Evolutionary conservation across 2,888 invertebrate genomes (phyloP).

Genomic region (Sympetrum striolatum): DNA sequence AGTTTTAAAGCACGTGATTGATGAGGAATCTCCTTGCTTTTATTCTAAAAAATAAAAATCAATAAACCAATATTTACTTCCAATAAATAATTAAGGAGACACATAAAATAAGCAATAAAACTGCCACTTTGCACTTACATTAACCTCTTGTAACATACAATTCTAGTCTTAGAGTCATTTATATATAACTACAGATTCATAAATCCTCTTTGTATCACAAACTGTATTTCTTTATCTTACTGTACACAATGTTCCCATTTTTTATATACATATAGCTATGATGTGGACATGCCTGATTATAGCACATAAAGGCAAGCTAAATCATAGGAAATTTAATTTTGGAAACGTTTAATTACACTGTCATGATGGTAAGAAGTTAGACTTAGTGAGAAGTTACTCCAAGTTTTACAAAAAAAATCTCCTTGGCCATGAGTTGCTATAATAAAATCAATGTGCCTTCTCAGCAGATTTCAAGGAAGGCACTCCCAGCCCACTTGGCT

Average conservation of each 20-base stretch:
- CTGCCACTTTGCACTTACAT: background rate
- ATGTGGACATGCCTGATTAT: background rate
- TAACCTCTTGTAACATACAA: background rate
- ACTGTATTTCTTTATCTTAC: background rate
- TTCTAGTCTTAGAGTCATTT: background rate
- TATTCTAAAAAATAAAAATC: too few species aligned
- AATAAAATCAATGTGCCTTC: too few species aligned
- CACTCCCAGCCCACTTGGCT: too few species aligned
- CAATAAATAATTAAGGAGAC: background rate
- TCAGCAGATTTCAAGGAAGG: too few species aligned
- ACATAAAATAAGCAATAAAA: background rate
- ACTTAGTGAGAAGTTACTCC: background rate
- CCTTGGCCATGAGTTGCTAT: too few species aligned
- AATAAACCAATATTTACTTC: too few species aligned
- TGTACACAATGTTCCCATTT: background rate
- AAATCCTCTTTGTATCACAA: background rate
- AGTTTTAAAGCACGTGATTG: too few species aligned
- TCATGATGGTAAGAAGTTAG: background rate
- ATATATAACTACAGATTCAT: background rate
- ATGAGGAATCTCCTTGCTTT: too few species aligned
- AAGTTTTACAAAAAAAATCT: too few species aligned
- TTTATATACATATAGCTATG: background rate
- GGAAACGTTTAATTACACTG: background rate
- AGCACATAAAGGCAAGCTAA: background rate
- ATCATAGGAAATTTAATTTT: background rate